Evolutionary conservation across 2,113 vertebrate genomes (phyloP).

Genomic region (Myotis yumanensis): DNA sequence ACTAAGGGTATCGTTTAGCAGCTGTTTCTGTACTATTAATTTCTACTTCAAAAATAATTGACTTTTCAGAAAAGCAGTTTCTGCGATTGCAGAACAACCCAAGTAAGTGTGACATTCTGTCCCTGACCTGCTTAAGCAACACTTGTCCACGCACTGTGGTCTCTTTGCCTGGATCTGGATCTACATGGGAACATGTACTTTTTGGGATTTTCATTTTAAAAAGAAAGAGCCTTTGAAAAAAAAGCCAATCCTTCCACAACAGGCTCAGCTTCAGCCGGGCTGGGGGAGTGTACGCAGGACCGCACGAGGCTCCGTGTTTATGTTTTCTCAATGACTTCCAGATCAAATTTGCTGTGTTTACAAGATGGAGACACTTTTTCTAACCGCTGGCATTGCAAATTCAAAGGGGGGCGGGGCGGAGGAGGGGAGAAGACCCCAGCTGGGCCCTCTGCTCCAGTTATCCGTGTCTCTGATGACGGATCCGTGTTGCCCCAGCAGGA

Average conservation of each 20-base stretch:
- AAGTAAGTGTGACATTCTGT: background rate
- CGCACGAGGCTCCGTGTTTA: constrained; percentile 55
- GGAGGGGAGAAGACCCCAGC: background rate
- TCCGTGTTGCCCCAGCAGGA: background rate
- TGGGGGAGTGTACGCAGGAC: constrained; percentile 50
- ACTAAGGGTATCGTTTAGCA: background rate
- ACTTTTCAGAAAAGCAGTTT: background rate
- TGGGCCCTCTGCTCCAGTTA: constrained; percentile 51
- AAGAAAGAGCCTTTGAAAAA: background rate
- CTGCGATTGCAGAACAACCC: background rate
- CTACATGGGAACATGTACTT: background rate
- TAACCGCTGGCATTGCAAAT: constrained; percentile 47
- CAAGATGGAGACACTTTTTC: constrained; percentile 76
- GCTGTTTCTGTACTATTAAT: background rate
- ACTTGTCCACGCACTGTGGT: background rate
- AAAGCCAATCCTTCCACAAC: background rate
- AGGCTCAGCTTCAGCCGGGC: constrained; percentile 58
- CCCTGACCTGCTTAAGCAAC: background rate
- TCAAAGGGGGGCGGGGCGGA: background rate
- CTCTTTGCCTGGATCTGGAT: background rate
- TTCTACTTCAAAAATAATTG: constrained; percentile 54
- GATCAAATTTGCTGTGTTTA: constrained; percentile 76
- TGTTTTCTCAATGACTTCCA: constrained; percentile 78
- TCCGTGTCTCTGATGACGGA: background rate
- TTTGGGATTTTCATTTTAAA: constrained; percentile 52